A percentile compares a stretch with the other conserved stretches of the same genome.
Conservation (phyloP, 1,140 invertebrate species). For the Drosophila athabasca region DNA sequence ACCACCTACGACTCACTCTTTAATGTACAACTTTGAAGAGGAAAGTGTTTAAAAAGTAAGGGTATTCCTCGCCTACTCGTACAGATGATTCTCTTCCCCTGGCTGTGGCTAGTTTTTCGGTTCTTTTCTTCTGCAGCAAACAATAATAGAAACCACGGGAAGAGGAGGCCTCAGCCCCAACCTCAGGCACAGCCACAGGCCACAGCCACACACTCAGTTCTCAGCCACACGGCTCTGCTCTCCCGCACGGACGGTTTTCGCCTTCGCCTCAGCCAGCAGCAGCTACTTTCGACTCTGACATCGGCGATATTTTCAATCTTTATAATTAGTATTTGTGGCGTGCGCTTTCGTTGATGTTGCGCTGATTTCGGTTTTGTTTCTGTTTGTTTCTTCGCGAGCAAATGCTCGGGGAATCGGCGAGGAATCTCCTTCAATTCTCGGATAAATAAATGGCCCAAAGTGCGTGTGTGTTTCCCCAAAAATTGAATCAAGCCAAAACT, state of each 20-base stretch:
- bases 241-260: conserved; percentile 56
- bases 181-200: conserved; percentile 17
- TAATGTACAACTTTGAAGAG: background rate
- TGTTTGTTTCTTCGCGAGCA: conserved; percentile 23
- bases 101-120: conserved; percentile 39
- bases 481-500: conserved; percentile 8
- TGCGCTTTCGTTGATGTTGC: conserved; percentile 80
- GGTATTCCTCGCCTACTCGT: conserved; percentile 3
- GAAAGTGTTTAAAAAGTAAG: background rate
- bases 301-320: conserved; percentile 79
- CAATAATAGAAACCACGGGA: conserved; percentile 70
- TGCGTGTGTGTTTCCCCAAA: conserved; percentile 42
- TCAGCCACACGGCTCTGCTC: conserved; percentile 60
- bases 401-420: conserved; percentile 30
- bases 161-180: conserved; percentile 12
- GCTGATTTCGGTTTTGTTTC: conserved; percentile 71
- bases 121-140: conserved; percentile 61
- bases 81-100: conserved; percentile 15
- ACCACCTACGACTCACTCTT: too few species aligned
- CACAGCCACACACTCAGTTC: conserved; percentile 30
- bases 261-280: conserved; percentile 54
- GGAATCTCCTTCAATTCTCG: background rate
- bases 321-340: conserved; percentile 82
- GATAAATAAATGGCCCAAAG: conserved; percentile 53
- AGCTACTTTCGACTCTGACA: conserved; percentile 53